phyloP scores from a whole-genome alignment of 2,797 vertebrate species.

The Schizothorax lantsangensis region DNA sequence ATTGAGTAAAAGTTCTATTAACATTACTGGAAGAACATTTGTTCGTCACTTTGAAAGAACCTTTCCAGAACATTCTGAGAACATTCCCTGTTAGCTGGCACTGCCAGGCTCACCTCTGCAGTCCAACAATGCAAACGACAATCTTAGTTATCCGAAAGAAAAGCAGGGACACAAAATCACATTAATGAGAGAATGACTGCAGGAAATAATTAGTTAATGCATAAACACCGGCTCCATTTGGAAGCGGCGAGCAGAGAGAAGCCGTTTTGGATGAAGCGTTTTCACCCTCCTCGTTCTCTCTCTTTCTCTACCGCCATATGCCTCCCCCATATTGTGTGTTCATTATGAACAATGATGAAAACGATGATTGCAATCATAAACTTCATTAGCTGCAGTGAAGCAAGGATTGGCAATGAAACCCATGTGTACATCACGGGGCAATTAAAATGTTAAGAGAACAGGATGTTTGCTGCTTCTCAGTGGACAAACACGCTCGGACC shows the following conservation, averaged over 20 bases:
- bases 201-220: conserved; percentile 50
- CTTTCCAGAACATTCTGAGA: background rate
- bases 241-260: conserved; percentile 3
- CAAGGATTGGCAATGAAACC: conserved; percentile 25
- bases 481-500: background rate
- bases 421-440: conserved; percentile 6
- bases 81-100: background rate
- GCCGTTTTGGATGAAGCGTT: conserved; percentile 6
- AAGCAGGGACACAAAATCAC: conserved; percentile 9
- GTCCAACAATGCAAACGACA: background rate
- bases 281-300: background rate
- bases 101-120: background rate
- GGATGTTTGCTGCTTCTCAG: background rate
- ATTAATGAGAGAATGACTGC: conserved; percentile 40
- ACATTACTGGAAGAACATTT: background rate
- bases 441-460: conserved; percentile 30
- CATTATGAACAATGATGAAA: conserved; percentile 43
- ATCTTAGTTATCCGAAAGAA: background rate
- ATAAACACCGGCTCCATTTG: conserved; percentile 23
- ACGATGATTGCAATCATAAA: conserved; percentile 34
- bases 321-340: conserved; percentile 23
- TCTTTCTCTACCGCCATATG: conserved; percentile 33
- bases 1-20: background rate
- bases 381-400: conserved; percentile 31
- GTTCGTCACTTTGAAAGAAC: background rate